Percentiles rank a stretch among this genome's conserved stretches.
Evolutionary conservation across 2,888 invertebrate species (phyloP).

Genomic region (Tetragnatha montana): DNA sequence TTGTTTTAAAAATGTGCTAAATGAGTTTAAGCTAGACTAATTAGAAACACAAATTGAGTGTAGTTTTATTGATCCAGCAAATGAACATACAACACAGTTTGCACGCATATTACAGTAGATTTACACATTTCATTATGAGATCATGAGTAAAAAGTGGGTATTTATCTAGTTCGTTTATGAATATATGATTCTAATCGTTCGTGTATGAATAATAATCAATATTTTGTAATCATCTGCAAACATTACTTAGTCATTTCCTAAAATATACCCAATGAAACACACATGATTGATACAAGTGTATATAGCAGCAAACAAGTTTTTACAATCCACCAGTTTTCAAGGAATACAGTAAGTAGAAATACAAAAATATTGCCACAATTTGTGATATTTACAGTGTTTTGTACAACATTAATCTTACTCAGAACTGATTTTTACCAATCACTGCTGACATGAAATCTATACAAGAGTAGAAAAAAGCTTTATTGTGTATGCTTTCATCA

Average conservation of each 20-base stretch:
- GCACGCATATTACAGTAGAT: background rate
- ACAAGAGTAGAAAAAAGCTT: no score
- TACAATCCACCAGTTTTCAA: background rate
- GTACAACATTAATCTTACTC: background rate
- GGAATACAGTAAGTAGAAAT: background rate
- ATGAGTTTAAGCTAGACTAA: no score
- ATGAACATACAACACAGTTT: background rate
- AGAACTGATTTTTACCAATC: no score
- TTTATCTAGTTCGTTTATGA: background rate
- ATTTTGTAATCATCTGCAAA: background rate
- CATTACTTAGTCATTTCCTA: background rate
- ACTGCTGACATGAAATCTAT: no score
- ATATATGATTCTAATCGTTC: no score
- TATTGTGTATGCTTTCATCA: no score
- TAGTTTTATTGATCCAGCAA: background rate
- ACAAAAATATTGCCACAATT: slow-evolving; percentile 1
- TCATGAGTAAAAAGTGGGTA: background rate
- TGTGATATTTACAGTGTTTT: background rate
- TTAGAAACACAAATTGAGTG: background rate
- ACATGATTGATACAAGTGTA: background rate
- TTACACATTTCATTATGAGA: background rate
- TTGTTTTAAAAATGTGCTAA: no score
- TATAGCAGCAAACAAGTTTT: background rate
- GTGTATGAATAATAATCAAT: background rate
- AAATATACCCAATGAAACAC: background rate